These are phyloP conservation scores for Dicerorhinus sumatrensis DNA, from an alignment of 2,113 vertebrate species.

Conservation along the genomic window DNA sequence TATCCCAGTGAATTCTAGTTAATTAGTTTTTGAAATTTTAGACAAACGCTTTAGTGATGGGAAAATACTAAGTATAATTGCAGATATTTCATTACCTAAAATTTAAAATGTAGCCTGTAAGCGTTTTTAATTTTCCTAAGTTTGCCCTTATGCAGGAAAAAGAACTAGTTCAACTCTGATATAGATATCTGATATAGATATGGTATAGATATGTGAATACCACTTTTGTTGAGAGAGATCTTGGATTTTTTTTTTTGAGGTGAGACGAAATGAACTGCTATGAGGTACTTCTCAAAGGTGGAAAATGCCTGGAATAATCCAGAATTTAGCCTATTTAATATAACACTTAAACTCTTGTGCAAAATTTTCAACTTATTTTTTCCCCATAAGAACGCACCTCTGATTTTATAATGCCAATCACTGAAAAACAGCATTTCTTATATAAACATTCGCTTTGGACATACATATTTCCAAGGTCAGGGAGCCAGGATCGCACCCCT, in stretches of 20 bases:
- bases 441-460: background rate
- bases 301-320: background rate
- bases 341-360: background rate
- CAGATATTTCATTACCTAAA: background rate
- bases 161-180: background rate
- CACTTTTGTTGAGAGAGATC: background rate
- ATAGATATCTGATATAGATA: background rate
- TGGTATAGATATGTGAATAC: background rate
- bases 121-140: constrained; percentile 3
- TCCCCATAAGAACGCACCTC: background rate
- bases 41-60: background rate
- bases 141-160: background rate
- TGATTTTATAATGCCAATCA: background rate
- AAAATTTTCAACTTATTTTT: background rate
- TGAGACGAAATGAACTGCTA: background rate
- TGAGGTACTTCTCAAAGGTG: background rate
- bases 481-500: no score
- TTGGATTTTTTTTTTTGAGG: background rate
- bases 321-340: background rate
- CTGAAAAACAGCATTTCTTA: background rate
- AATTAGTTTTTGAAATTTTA: constrained; percentile 18
- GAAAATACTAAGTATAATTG: background rate
- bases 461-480: background rate
- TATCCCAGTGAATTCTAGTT: background rate
- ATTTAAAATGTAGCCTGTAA: background rate